Evolutionary conservation across 2,797 vertebrate species (phyloP).

Genomic region (Distichodus sexfasciatus): DNA sequence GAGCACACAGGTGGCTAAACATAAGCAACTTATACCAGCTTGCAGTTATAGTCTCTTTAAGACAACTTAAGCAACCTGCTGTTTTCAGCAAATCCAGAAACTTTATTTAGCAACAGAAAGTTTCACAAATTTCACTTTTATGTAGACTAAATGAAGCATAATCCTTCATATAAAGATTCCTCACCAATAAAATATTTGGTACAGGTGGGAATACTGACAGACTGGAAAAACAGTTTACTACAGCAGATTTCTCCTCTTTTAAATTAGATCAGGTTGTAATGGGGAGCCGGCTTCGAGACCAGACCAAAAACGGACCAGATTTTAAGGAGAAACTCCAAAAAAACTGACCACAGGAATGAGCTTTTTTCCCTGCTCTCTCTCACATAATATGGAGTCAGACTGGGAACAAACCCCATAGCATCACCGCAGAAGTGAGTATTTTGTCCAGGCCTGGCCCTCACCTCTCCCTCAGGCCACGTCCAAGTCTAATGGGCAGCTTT

Average conservation of each 20-base stretch:
- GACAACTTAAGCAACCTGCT: not conserved
- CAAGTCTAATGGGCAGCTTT: not conserved
- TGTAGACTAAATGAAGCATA: not conserved
- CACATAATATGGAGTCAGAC: not conserved
- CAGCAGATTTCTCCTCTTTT: not conserved
- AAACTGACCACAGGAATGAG: not conserved
- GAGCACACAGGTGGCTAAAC: not conserved
- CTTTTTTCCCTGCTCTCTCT: not conserved
- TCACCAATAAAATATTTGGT: not conserved
- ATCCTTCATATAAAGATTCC: not conserved
- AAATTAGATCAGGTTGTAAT: not conserved
- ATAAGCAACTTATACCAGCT: not conserved
- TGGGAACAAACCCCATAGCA: not conserved
- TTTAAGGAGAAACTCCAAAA: not conserved
- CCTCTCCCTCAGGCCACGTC: conserved; percentile 9
- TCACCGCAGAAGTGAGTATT: not conserved
- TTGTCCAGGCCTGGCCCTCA: conserved; percentile 10
- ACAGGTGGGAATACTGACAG: not conserved
- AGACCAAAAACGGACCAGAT: not conserved
- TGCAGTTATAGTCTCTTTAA: not conserved
- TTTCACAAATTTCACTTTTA: not conserved
- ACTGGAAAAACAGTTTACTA: not conserved
- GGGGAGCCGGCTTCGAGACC: not conserved
- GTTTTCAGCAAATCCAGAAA: not conserved
- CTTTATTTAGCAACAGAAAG: not conserved